A percentile compares a stretch with the other conserved stretches of the same genome.
Evolutionary conservation across 2,113 vertebrate genomes (phyloP).

Genomic region (Malurus cyaneus): DNA sequence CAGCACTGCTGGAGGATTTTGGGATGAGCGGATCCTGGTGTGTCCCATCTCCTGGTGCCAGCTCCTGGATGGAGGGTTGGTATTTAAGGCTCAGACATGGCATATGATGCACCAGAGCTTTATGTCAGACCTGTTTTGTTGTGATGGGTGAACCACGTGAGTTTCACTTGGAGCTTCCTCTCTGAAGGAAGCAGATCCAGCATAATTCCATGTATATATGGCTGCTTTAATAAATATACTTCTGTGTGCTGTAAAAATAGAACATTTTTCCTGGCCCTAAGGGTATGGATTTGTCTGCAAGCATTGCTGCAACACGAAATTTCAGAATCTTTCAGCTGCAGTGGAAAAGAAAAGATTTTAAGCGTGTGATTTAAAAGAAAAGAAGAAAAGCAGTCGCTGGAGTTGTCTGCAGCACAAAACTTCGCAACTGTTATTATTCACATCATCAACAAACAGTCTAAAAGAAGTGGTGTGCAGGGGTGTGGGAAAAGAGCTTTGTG

Average conservation of each 20-base stretch:
- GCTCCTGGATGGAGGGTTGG: background rate
- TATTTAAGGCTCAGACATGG: background rate
- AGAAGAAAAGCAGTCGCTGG: too few relatives aligned
- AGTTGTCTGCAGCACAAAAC: background rate
- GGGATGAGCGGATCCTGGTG: background rate
- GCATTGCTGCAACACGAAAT: background rate
- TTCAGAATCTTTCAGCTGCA: background rate
- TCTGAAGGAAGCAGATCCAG: background rate
- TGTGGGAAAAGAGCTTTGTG: constrained; percentile 67
- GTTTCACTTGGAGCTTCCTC: background rate
- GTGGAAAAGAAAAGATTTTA: background rate
- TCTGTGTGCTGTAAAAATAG: background rate
- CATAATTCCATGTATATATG: background rate
- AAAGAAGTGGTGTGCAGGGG: constrained; percentile 63
- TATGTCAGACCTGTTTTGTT: background rate
- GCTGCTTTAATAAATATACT: background rate
- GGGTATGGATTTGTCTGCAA: background rate
- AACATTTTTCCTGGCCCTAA: constrained; percentile 47
- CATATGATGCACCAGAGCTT: background rate
- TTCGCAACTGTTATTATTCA: constrained; percentile 39
- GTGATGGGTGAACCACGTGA: background rate
- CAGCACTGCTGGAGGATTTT: background rate
- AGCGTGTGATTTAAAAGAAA: background rate
- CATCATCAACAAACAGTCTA: constrained; percentile 37
- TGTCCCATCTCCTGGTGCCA: background rate